Conservation (phyloP, 2,113 vertebrate species). For the Otus sunia region DNA sequence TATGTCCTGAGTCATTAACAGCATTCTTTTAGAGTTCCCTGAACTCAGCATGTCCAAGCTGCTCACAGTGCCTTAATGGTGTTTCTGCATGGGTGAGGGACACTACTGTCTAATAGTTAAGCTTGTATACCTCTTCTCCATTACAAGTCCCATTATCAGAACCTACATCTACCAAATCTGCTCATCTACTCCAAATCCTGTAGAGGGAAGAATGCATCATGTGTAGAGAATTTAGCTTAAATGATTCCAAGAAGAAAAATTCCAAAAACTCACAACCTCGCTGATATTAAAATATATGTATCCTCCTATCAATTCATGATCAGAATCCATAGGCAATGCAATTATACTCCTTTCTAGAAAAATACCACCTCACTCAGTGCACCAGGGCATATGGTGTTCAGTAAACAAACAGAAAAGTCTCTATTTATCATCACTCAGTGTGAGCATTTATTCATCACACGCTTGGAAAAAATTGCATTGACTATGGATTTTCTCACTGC, state of each 20-base stretch:
- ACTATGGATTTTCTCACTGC: neutral
- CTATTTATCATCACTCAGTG: neutral
- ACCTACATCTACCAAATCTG: neutral
- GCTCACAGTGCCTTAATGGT: neutral
- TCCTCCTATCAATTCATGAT: neutral
- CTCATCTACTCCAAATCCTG: neutral
- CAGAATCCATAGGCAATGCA: neutral
- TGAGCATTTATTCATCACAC: neutral
- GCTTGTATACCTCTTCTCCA: neutral
- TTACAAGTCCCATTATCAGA: neutral
- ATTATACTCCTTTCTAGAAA: neutral
- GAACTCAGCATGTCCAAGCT: fast-evolving
- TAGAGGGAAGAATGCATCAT: neutral
- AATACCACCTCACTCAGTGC: neutral
- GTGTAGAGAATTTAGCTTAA: neutral
- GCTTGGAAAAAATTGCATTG: neutral
- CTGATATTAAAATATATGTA: neutral
- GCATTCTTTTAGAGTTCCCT: neutral
- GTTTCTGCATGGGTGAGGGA: neutral
- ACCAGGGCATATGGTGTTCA: neutral
- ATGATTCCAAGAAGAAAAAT: neutral
- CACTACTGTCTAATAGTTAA: neutral
- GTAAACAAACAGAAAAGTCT: neutral
- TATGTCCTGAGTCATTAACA: neutral
- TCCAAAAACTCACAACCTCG: neutral